Base-by-base conservation (phyloP, 1,140 invertebrate species). In the Belonocnema kinseyi region DNA sequence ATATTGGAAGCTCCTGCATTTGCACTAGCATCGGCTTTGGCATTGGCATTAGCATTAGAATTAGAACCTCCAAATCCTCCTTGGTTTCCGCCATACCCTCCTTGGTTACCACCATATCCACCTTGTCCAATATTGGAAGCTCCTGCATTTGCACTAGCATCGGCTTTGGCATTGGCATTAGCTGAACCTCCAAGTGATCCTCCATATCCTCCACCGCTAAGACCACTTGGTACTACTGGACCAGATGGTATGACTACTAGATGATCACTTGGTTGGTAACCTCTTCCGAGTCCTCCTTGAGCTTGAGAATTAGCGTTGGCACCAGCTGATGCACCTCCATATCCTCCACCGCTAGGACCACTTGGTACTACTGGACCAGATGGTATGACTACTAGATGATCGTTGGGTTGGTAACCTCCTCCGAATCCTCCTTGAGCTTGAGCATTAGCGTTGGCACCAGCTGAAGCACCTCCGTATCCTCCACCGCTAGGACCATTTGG, bases 131-230 rank as follows among this genome's bases (percentile, higher is more conserved):
- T 33, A 33, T 33, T 33, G 5, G 26, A 33, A 33, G 72, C 61
- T 66, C 61, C 61, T 46, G 40, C 19, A 8, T 46, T 46, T 46
- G 40, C 40, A 46, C 40, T 46, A 46, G 40, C 40, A n/a, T 76
- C 71, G 50, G 76, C 50, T 17, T 81, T 46, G 33, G 79, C 77
- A 66, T 79, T 79, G 33, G 79, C 77, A 46, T 66, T 61, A 3
- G 74, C 70, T 52, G 51, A 10, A 11, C 46, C 26, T 50, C 76
- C 40, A 46, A 46, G 40, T 46, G 40, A 46, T 46, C 40, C 40
- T 21, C 16, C 17, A 56, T 11, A 56, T 11, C 53, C 53, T n/a
- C 19, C 16, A 56, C 53, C 16, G 19, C 53, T 19, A 8, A 16
- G 53, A 10, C 53, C 19, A 56, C 14, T 56, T 56, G 53, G 53